Percentiles rank a stretch among this genome's conserved stretches.
Conservation (phyloP, 2,888 invertebrate species). For the Metacarcinus magister region DNA sequence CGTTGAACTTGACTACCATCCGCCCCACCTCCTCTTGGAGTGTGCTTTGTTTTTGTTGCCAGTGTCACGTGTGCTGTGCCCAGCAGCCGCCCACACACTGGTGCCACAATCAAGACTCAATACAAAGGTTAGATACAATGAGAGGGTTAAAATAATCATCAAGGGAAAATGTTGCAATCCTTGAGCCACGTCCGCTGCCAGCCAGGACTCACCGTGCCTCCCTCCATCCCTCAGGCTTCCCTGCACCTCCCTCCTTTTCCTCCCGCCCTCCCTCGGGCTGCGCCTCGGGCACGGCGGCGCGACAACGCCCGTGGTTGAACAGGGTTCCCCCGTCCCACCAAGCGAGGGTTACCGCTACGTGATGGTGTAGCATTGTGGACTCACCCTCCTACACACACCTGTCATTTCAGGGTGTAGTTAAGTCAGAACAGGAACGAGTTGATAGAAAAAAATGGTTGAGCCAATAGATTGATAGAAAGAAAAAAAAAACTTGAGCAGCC, state of each 20-base stretch:
- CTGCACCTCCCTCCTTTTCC: background rate
- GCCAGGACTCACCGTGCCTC: background rate
- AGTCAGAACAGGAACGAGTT: background rate
- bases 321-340: background rate
- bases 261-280: background rate
- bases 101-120: background rate
- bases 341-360: background rate
- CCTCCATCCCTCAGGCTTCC: background rate
- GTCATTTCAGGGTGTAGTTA: background rate
- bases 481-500: background rate
- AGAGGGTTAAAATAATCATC: background rate
- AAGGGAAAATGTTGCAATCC: slow-evolving; percentile 18
- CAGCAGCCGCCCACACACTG: background rate
- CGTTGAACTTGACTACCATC: no score
- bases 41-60: background rate
- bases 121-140: background rate
- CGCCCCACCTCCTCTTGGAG: no score
- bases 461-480: background rate
- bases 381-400: background rate
- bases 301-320: background rate
- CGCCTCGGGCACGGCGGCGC: background rate
- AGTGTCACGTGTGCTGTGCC: background rate
- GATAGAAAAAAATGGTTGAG: no score
- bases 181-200: background rate
- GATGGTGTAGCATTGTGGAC: background rate